phyloP scores from a whole-genome alignment of 2,113 vertebrate species.

The Calidris pugnax region DNA sequence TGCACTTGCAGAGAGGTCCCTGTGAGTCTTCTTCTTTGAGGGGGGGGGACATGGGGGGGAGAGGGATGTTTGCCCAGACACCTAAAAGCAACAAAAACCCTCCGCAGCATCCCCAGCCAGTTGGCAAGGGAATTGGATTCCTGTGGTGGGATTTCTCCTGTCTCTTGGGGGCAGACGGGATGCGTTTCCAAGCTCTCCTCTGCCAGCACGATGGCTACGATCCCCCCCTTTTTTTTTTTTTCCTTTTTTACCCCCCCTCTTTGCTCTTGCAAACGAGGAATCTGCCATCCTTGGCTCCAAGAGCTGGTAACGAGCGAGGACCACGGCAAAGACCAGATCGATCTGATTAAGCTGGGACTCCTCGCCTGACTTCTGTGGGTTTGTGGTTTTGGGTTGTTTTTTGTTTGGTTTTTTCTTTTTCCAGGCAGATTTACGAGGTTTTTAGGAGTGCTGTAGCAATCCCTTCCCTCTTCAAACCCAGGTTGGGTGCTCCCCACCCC shows the following conservation, averaged over 20 bases:
- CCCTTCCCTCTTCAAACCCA: background rate
- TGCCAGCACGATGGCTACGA: background rate
- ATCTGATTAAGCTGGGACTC: background rate
- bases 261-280: background rate
- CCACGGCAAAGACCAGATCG: background rate
- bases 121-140: slow-evolving; percentile 3
- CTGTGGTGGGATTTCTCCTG: slow-evolving; percentile 33
- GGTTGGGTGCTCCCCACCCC: background rate
- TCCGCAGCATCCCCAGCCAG: background rate
- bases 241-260: background rate
- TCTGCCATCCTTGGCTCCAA: background rate
- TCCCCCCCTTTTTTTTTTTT: background rate
- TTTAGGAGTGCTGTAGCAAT: background rate
- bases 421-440: background rate
- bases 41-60: too few species aligned
- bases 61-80: background rate
- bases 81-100: background rate
- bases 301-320: background rate
- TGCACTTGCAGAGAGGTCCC: background rate
- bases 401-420: background rate
- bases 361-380: background rate
- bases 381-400: too few species aligned
- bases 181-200: background rate
- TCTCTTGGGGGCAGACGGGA: background rate
- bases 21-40: rapidly evolving